phyloP scores from a whole-genome alignment of 1,140 invertebrate genomes.

The Drosophila guanche region DNA sequence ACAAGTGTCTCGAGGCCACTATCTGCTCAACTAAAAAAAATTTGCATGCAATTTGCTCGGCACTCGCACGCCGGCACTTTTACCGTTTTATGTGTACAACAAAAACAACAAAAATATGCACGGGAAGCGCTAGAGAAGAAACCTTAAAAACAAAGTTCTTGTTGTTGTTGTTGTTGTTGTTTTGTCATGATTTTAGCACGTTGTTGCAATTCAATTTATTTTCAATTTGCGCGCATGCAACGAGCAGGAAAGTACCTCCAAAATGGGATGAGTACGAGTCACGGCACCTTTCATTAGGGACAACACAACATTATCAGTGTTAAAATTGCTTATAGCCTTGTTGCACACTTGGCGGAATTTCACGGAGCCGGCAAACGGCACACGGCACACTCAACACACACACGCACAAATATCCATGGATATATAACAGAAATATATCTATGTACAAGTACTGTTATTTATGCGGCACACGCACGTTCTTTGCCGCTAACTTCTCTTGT shows the following conservation, averaged over 20 bases:
- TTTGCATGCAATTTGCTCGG: conserved; percentile 69
- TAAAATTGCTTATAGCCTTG: conserved; percentile 33
- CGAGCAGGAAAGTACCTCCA: not conserved
- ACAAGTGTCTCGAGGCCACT: conserved; percentile 5
- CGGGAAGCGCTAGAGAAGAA: not conserved
- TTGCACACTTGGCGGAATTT: conserved; percentile 33
- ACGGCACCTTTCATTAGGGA: conserved; percentile 66
- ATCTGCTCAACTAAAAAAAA: conserved; percentile 51
- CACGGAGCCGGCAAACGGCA: conserved; percentile 39
- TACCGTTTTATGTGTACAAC: conserved; percentile 42
- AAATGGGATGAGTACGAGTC: not conserved
- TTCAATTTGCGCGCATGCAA: conserved; percentile 77
- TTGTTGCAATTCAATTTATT: conserved; percentile 81
- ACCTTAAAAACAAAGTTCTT: conserved; percentile 23
- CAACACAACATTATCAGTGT: conserved; percentile 65
- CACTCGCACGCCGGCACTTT: conserved; percentile 39
- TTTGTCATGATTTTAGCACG: conserved; percentile 61
- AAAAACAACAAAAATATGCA: conserved; percentile 3
- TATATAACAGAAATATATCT: conserved; percentile 13
- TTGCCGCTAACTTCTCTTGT: conserved; percentile 52
- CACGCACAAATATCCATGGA: conserved; percentile 25
- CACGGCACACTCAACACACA: conserved; percentile 44
- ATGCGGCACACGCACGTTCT: conserved; percentile 65
- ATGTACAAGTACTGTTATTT: conserved; percentile 53
- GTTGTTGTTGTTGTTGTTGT: conserved; percentile 27